Evolutionary conservation across 2,797 vertebrate genomes (phyloP), one percentile per base, ranked within the genome.

Genomic region (Cynopterus sphinx): DNA sequence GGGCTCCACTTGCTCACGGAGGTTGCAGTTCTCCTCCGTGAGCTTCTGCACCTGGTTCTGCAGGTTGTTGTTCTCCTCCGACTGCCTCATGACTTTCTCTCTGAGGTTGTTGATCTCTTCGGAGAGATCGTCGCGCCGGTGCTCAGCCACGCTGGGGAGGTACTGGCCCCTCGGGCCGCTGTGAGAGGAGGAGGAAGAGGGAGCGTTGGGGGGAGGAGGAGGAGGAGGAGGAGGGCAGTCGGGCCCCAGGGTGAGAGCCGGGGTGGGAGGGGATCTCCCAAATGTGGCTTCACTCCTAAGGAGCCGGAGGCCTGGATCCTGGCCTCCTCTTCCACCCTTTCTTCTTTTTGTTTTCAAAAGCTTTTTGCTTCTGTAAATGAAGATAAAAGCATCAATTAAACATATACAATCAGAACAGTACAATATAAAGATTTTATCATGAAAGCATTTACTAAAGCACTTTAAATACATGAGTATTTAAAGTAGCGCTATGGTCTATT

Each of bases 211-310:
- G 33, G 96, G 96, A 61, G 96, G 96, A 9, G 97, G 97, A 71
- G 96, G 96, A 1, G 97, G 97, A 59, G 96, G 96, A 0, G 97
- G 95, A 3, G 96, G 97, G 95, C 97, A 97, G 91, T 90, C 89
- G 31, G 87, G 95, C 31, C 96, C 96, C 95, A 92, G 93, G 43
- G 78, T 68, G 68, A 77, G 55, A n/a, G 82, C 3, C 55, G 84
- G 68, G 68, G 73, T 36, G 77, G 94, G 95, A 97, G 96, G 91
- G 28, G 43, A 74, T 84, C 97, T 97, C 97, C 97, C 95, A 1
- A 55, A 5, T 55, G 82, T n/a, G 4, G 41, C 83, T 86, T 97
- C 95, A n/a, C 95, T 86, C 65, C 84, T 65, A 67, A 73, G 79
- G 59, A 91, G 68, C 21, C 53, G 91, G 68, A 46, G 94, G 95